These are phyloP conservation scores for Lycaon pictus DNA, from an alignment of 2,113 vertebrate species.

Conservation along the genomic window DNA sequence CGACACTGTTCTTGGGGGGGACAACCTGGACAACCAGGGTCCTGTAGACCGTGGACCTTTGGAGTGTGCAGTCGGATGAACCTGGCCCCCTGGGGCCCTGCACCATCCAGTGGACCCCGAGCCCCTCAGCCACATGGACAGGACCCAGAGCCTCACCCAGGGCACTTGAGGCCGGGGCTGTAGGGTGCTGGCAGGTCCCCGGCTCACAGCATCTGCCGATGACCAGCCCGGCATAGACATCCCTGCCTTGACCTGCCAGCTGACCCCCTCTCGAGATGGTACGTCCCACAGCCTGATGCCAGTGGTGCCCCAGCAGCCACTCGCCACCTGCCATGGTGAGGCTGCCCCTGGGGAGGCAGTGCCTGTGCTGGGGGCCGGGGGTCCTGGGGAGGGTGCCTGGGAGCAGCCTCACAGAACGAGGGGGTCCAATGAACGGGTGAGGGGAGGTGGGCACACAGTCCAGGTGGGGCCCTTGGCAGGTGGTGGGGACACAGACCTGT, in stretches of 20 bases:
- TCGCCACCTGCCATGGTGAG: too few relatives aligned
- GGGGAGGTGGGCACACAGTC: neutral
- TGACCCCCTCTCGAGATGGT: too few relatives aligned
- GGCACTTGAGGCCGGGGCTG: neutral
- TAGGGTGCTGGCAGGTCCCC: neutral
- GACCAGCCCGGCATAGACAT: neutral
- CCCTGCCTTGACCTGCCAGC: neutral
- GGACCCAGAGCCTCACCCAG: too few relatives aligned
- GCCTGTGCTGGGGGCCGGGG: too few relatives aligned
- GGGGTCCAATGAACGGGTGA: neutral
- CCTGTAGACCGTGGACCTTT: neutral
- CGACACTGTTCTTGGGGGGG: too few relatives aligned
- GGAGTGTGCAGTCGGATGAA: too few relatives aligned
- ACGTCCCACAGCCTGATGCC: too few relatives aligned
- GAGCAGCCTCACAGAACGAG: too few relatives aligned
- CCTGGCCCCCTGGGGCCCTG: too few relatives aligned
- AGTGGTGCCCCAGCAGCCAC: too few relatives aligned
- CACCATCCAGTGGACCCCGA: accelerated
- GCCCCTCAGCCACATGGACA: neutral
- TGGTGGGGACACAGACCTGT: neutral
- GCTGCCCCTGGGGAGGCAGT: too few relatives aligned
- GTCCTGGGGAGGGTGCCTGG: too few relatives aligned
- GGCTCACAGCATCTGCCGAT: neutral
- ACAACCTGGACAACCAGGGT: neutral
- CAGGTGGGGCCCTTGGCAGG: neutral